These are phyloP conservation scores for Scaptodrosophila latifasciaeformis DNA, from an alignment of 2,888 invertebrate species.

Conservation along the genomic window DNA sequence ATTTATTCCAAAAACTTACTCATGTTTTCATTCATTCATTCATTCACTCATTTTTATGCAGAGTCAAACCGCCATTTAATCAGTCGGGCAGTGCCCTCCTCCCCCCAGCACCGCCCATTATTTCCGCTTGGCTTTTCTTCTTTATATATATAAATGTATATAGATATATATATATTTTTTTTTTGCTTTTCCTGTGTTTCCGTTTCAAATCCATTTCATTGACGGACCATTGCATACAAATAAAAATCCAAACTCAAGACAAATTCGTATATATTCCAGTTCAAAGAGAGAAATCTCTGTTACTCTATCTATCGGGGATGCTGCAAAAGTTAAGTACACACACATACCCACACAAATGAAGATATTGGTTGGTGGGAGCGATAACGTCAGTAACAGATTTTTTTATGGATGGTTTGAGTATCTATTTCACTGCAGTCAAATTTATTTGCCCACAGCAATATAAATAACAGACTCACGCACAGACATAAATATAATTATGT, in stretches of 20 bases:
- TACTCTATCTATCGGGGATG: too few relatives aligned
- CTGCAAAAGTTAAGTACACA: too few relatives aligned
- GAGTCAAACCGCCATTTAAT: constrained; percentile 41
- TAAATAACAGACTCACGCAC: neutral
- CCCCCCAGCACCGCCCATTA: constrained; percentile 8
- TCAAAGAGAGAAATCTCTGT: too few relatives aligned
- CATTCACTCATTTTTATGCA: constrained; percentile 20
- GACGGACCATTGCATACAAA: constrained; percentile 25
- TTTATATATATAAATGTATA: too few relatives aligned
- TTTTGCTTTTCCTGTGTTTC: too few relatives aligned
- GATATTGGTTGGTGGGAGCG: too few relatives aligned
- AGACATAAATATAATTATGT: neutral
- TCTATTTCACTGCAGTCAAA: too few relatives aligned
- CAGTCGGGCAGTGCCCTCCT: constrained; percentile 53
- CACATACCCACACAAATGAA: too few relatives aligned
- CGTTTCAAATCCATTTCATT: constrained; percentile 60
- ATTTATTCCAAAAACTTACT: constrained; percentile 22
- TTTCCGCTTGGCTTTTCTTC: constrained; percentile 3
- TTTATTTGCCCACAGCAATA: too few relatives aligned
- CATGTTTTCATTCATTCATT: constrained; percentile 21
- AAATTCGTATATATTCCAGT: constrained; percentile 11
- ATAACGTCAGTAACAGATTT: too few relatives aligned
- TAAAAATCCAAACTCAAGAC: constrained; percentile 6
- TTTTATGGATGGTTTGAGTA: too few relatives aligned
- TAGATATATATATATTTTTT: too few relatives aligned